phyloP scores from a whole-genome alignment of 2,888 invertebrate genomes.

The Anthrax anthrax region DNA sequence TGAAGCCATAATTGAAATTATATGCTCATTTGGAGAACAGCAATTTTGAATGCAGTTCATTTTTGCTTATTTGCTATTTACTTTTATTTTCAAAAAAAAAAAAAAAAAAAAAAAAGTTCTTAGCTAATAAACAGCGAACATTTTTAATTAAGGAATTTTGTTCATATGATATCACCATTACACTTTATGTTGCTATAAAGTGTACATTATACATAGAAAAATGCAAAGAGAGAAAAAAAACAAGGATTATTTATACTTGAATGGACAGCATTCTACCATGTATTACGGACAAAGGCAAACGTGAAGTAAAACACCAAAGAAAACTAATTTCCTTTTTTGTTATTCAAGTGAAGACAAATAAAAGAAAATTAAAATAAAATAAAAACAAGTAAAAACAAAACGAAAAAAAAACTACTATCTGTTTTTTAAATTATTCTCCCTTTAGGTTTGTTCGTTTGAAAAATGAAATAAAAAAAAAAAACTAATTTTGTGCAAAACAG shows the following conservation, averaged over 20 bases:
- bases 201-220: too few species aligned
- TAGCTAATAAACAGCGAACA: background rate
- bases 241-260: slow-evolving; percentile 5
- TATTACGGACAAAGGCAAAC: background rate
- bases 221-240: background rate
- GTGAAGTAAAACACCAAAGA: slow-evolving; percentile 1
- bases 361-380: too few species aligned
- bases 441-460: background rate
- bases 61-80: background rate
- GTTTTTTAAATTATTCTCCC: background rate
- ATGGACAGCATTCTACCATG: slow-evolving; percentile 3
- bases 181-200: background rate
- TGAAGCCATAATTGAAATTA: too few species aligned
- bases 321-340: slow-evolving; percentile 7
- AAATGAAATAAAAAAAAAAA: too few species aligned
- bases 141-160: slow-evolving; percentile 3
- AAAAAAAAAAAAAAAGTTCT: too few species aligned
- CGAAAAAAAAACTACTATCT: too few species aligned
- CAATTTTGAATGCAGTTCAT: too few species aligned
- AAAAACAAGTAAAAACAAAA: too few species aligned
- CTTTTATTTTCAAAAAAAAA: too few species aligned
- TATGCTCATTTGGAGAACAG: too few species aligned
- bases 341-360: slow-evolving; percentile 5
- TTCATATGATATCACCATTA: background rate
- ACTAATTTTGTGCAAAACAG: background rate